phyloP scores from a whole-genome alignment of 2,113 vertebrate genomes.

The Sarotherodon lohbergeri region DNA sequence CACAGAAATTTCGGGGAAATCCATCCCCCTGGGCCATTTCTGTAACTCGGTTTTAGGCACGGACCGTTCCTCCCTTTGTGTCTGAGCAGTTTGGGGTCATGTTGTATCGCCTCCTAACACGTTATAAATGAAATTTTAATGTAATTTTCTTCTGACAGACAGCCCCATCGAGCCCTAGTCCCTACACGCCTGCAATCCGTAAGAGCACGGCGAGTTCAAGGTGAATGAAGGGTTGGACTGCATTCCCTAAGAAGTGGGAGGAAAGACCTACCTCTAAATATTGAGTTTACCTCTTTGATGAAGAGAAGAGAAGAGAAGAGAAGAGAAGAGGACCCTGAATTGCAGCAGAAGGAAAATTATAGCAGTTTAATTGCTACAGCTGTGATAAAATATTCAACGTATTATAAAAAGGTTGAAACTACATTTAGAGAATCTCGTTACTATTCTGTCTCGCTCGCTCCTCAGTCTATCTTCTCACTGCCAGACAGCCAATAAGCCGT shows the following conservation, averaged over 20 bases:
- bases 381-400: slow-evolving; percentile 33
- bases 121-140: neutral
- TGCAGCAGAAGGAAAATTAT: neutral
- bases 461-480: neutral
- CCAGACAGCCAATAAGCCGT: neutral
- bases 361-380: slow-evolving; percentile 4
- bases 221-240: neutral
- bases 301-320: neutral
- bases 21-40: neutral
- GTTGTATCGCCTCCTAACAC: neutral
- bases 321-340: neutral
- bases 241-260: neutral
- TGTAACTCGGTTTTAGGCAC: neutral
- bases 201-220: neutral
- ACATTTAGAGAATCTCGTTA: neutral
- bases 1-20: neutral
- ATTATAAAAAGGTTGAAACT: slow-evolving; percentile 19
- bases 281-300: neutral
- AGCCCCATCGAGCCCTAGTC: neutral
- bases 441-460: neutral
- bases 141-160: neutral
- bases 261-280: neutral
- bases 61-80: neutral
- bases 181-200: neutral
- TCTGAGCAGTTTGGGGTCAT: neutral